Base-by-base conservation (phyloP, 92 coral and sea anemone genomes). In the Nematostella vectensis region DNA sequence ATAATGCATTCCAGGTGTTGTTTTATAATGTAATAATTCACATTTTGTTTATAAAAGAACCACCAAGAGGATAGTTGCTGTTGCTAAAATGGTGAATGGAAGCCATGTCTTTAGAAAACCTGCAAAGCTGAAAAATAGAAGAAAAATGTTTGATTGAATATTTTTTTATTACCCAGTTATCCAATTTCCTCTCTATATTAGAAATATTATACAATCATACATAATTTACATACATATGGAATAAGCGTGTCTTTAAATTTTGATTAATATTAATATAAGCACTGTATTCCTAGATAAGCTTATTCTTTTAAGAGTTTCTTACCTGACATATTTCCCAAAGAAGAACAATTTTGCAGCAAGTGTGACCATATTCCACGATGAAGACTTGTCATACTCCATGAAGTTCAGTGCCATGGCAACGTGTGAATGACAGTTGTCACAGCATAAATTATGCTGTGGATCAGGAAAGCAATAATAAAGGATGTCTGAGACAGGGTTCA, bases 391-490 rank as follows among this genome's bases (percentile, higher is more conserved):
- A 54, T 89, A 89, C 50, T 81, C 62, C 97, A 89, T 89, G 20
- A 81, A 29, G 58, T 89, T 89, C 48, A 89, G 79, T 24, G 95
- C 87, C 95, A 86, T 85, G 56, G 97, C 97, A 62, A 89, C 97
- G 60, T 89, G 97, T 16, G 97, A 89, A 67, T 89, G 97, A 53
- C 97, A 89, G 62, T 89, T 89, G 74, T 89, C 96, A 62, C 94
- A 89, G 48, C 83, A 89, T 31, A 89, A 80, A 59, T 89, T 89
- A 65, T 89, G 96, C 96, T 89, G 49, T 1, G 30, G 17, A 12
- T 6, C 40, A 33, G 18, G 51, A 22, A 45, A 45, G 4, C 38
- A 1, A 56, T 42, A 17, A n/a, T 2, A 31, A 20, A 17, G 26
- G 12, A 11, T 8, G 12, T 9, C 25, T n/a, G n/a, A n/a, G n/a